Evolutionary conservation across 2,113 vertebrate genomes (phyloP).

Genomic region (Illadopsis cleaveri): DNA sequence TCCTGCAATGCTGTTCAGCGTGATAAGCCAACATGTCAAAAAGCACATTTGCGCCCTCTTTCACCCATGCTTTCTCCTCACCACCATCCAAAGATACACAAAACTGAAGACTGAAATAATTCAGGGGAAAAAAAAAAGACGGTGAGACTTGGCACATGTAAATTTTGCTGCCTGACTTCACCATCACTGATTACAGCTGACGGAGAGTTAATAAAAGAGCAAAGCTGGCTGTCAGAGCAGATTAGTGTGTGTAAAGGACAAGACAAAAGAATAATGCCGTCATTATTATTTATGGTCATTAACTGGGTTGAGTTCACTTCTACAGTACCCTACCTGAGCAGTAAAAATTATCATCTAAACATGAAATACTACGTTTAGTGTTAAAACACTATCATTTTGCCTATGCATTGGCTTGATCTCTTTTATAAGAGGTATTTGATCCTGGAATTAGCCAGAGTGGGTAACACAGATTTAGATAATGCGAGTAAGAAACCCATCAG

Average conservation of each 20-base stretch:
- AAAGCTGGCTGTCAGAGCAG: slow-evolving; percentile 91
- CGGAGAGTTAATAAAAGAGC: slow-evolving; percentile 92
- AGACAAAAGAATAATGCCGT: slow-evolving; percentile 86
- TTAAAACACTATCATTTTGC: neutral
- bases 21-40: neutral
- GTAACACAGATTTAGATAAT: neutral
- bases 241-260: slow-evolving; percentile 87
- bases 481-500: neutral
- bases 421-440: neutral
- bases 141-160: slow-evolving; percentile 72
- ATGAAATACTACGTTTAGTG: slow-evolving; percentile 41
- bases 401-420: neutral
- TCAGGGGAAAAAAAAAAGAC: neutral
- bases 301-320: slow-evolving; percentile 82
- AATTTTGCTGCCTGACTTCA: slow-evolving; percentile 91
- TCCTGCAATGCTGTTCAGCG: neutral
- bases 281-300: slow-evolving; percentile 89
- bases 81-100: neutral
- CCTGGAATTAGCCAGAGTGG: neutral
- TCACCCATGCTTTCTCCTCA: neutral
- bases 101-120: slow-evolving; percentile 12
- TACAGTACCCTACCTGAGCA: slow-evolving; percentile 75
- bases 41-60: neutral
- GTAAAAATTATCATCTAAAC: slow-evolving; percentile 63
- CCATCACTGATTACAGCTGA: slow-evolving; percentile 89